These are phyloP conservation scores for Myripristis murdjan DNA, from an alignment of 2,797 vertebrate species.

Conservation along the genomic window DNA sequence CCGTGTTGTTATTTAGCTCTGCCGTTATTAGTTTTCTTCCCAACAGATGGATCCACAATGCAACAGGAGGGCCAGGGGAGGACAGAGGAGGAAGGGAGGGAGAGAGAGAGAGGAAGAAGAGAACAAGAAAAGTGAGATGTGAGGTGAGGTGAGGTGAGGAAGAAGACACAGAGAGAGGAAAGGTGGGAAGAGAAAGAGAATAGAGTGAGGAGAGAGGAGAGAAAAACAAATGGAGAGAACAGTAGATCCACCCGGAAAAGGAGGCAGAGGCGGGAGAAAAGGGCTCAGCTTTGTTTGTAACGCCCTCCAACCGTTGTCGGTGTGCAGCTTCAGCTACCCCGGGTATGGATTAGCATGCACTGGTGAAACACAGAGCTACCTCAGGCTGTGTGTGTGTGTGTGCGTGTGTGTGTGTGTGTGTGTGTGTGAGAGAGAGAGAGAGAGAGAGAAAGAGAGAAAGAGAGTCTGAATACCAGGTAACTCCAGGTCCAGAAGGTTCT, in stretches of 20 bases:
- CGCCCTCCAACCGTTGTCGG: slow-evolving; percentile 65
- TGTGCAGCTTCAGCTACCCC: slow-evolving; percentile 50
- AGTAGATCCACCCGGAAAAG: slow-evolving; percentile 46
- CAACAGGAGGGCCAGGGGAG: slow-evolving; percentile 49
- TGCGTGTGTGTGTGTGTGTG: slow-evolving; percentile 1
- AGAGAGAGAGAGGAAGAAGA: too few species aligned
- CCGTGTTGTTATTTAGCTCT: slow-evolving; percentile 35
- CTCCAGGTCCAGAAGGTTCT: slow-evolving; percentile 8
- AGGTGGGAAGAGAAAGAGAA: not conserved
- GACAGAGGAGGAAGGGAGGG: not conserved
- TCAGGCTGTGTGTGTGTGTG: slow-evolving; percentile 28
- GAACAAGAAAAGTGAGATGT: slow-evolving; percentile 12
- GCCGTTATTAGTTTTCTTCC: slow-evolving; percentile 55
- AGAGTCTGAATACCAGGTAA: slow-evolving; percentile 22
- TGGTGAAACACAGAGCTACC: slow-evolving; percentile 39
- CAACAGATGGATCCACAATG: slow-evolving; percentile 68
- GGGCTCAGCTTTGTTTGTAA: slow-evolving; percentile 80
- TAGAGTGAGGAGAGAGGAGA: not conserved
- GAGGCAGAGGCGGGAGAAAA: slow-evolving; percentile 49
- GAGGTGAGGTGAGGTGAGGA: slow-evolving; percentile 16
- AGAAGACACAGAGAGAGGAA: not conserved
- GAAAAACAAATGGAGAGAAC: slow-evolving; percentile 24
- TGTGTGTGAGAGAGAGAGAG: too few species aligned
- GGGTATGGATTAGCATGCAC: slow-evolving; percentile 65
- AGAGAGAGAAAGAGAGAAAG: too few species aligned